Evolutionary conservation across 2,888 invertebrate species (phyloP).

Genomic region (Sisyra nigra): DNA sequence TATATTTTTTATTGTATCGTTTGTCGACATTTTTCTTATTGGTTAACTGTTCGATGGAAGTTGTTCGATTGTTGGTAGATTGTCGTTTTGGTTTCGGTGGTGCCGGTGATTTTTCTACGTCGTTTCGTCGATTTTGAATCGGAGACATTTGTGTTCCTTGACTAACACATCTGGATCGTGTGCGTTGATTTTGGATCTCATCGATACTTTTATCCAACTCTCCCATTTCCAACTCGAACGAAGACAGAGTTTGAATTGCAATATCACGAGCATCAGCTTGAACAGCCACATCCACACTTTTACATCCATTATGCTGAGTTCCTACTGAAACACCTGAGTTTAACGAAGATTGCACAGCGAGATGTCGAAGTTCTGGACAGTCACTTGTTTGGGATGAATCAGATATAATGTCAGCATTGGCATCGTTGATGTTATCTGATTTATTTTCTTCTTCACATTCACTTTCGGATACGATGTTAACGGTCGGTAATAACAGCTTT

Average conservation of each 20-base stretch:
- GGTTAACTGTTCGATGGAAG: background rate
- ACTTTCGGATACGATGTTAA: conserved; percentile 18
- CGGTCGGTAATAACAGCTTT: conserved; percentile 22
- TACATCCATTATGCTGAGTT: conserved; percentile 20
- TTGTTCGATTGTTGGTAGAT: conserved; percentile 14
- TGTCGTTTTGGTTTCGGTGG: conserved; percentile 19
- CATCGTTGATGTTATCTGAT: conserved; percentile 20
- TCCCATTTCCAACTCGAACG: conserved; percentile 13
- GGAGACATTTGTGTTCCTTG: conserved; percentile 14
- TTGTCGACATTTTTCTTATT: background rate
- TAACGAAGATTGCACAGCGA: conserved; percentile 26
- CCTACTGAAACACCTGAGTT: conserved; percentile 30
- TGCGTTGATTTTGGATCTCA: conserved; percentile 11
- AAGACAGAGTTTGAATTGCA: conserved; percentile 25
- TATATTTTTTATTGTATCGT: background rate
- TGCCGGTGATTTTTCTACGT: conserved; percentile 17
- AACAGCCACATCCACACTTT: conserved; percentile 34
- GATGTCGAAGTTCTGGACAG: conserved; percentile 30
- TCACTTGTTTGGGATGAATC: conserved; percentile 22
- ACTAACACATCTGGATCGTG: conserved; percentile 13
- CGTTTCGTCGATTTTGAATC: conserved; percentile 14
- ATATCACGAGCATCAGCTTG: conserved; percentile 38
- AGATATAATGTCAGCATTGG: conserved; percentile 16
- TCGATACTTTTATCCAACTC: conserved; percentile 11
- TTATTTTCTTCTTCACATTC: conserved; percentile 25